These are phyloP conservation scores for Clavelina lepadiformis DNA, from an alignment of 23 tunicate species.

Conservation along the genomic window DNA sequence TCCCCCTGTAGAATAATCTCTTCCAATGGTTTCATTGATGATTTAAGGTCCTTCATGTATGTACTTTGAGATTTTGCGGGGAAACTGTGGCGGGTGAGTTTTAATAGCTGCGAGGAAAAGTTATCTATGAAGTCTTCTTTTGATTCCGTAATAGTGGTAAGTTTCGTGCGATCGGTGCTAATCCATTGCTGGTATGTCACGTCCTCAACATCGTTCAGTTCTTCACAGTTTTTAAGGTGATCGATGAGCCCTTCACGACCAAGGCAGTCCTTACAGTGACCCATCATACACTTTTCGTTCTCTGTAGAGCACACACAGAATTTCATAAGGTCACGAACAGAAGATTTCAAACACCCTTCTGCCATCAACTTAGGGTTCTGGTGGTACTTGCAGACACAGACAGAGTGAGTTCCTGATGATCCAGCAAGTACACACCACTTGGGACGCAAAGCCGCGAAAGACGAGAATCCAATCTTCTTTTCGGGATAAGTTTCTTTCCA, in stretches of 20 bases:
- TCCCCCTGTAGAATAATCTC: conserved; percentile 12
- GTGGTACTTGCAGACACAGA: conserved; percentile 12
- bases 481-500: conserved; percentile 14
- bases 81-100: conserved; percentile 8
- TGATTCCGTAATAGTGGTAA: conserved; percentile 3
- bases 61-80: conserved; percentile 5
- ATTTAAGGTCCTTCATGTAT: conserved; percentile 3
- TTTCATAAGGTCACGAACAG: conserved; percentile 8
- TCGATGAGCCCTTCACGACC: not conserved
- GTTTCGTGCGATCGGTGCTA: conserved; percentile 13
- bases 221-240: conserved; percentile 1
- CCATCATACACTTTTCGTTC: conserved; percentile 20
- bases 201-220: conserved; percentile 10
- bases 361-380: conserved; percentile 12
- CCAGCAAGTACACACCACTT: conserved; percentile 23
- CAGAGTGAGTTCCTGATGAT: conserved; percentile 13
- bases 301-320: conserved; percentile 14
- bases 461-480: conserved; percentile 11
- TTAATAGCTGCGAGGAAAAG: conserved; percentile 1
- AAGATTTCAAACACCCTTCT: conserved; percentile 1
- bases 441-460: conserved; percentile 10
- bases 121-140: conserved; percentile 7
- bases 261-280: conserved; percentile 9
- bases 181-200: conserved; percentile 21
- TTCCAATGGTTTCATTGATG: conserved; percentile 4